Conservation (phyloP, 2,888 invertebrate species). For the Nematopogon swammerdamellus region DNA sequence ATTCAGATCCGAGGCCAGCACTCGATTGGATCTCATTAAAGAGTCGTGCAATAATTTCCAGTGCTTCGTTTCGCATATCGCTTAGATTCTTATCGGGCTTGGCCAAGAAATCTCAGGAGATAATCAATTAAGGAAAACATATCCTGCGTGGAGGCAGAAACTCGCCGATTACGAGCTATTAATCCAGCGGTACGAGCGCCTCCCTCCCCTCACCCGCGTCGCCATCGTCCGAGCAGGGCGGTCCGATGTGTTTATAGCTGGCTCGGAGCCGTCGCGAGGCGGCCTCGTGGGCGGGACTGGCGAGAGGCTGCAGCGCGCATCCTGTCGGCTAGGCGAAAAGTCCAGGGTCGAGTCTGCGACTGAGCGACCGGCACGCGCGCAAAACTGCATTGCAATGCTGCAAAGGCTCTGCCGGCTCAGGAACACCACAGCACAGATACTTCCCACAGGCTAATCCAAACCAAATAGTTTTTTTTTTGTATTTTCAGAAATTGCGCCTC, state of each 20-base stretch:
- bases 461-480: too few species aligned
- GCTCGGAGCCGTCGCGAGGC: background rate
- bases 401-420: too few species aligned
- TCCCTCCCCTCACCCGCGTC: background rate
- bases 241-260: background rate
- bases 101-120: background rate
- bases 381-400: too few species aligned
- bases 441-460: too few species aligned
- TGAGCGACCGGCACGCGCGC: too few species aligned
- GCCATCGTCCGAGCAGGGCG: background rate
- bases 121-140: background rate
- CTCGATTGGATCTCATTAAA: background rate
- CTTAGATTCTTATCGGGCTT: background rate
- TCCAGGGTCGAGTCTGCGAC: too few species aligned
- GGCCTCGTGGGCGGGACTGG: too few species aligned
- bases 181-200: too few species aligned
- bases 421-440: too few species aligned
- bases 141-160: background rate
- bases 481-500: too few species aligned
- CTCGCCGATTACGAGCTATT: background rate
- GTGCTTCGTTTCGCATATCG: background rate
- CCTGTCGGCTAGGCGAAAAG: too few species aligned
- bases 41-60: background rate
- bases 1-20: background rate
- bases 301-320: too few species aligned